Conservation (phyloP, 2,797 vertebrate species). For the Prionace glauca region DNA sequence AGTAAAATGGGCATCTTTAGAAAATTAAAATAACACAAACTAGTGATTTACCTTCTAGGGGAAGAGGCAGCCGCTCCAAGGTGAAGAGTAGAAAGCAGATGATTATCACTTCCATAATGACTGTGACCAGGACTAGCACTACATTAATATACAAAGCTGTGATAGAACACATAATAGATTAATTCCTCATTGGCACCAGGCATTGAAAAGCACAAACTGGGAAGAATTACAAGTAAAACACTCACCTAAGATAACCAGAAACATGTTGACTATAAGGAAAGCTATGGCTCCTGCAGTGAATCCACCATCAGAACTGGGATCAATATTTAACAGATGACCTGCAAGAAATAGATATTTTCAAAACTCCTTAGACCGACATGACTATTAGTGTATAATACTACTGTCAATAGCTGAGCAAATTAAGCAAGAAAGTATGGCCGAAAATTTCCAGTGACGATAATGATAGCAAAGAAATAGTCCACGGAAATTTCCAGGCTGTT, state of each 20-base stretch:
- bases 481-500: background rate
- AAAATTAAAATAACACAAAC: conserved; percentile 1
- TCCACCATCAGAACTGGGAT: conserved; percentile 49
- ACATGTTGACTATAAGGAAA: conserved; percentile 70
- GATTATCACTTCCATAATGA: conserved; percentile 67
- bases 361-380: background rate
- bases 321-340: conserved; percentile 60
- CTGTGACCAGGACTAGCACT: conserved; percentile 64
- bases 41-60: conserved; percentile 66
- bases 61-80: conserved; percentile 60
- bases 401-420: background rate
- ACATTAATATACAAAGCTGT: conserved; percentile 68
- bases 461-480: background rate
- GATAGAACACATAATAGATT: conserved; percentile 2
- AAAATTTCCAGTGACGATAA: background rate
- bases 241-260: conserved; percentile 72
- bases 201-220: background rate
- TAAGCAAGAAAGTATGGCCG: background rate
- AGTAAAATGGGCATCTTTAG: background rate
- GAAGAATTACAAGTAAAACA: conserved; percentile 23
- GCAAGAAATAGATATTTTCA: conserved; percentile 39
- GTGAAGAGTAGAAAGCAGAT: conserved; percentile 77
- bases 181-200: background rate
- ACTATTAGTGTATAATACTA: background rate
- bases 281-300: conserved; percentile 71